Base-by-base conservation (phyloP, 2,113 vertebrate genomes). In the Paramisgurnus dabryanus region DNA sequence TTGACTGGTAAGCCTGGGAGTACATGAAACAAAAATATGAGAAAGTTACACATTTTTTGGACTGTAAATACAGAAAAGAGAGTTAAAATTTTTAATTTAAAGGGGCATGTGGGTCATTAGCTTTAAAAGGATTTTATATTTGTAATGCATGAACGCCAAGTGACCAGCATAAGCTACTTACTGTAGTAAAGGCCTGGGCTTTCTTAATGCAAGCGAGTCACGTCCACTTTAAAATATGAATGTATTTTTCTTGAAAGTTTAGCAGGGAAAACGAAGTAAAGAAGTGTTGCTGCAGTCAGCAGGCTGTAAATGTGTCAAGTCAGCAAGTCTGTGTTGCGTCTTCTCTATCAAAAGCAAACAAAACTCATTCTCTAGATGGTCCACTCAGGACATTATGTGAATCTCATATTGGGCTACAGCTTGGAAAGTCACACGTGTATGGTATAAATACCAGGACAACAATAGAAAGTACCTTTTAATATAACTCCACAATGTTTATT, bases 291-390 rank as follows among this genome's bases (percentile, higher is more conserved):
- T 53, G 17, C 39, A 7, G 70, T 87, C 85, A 87, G 87, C 86
- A 87, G 68, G 83, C 76, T 76, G 7, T 1, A 76, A 58, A 86
- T 78, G 4, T 84, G 79, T 87, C 76, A 77, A 50, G 73, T 72
- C 71, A 87, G 88, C 81, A 87, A 57, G 80, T 40, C 63, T 76
- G n/a, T 69, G 18, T 15, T 64, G 8, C 39, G 39, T 67, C 70
- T 81, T 50, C 15, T 45, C 69, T 12, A 72, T 83, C 39, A 65
- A 55, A 81, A 68, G 57, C 58, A 69, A 74, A 55, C 27, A 73
- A 34, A 45, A 53, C 53, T 78, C 55, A 45, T n/a, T 61, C 11
- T 57, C 18, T 63, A 78, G 68, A 64, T 43, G 27, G 43, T 64
- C 55, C 50, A 61, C 11, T 18, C 39, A 39, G n/a, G 50, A 53